Conservation (phyloP, 2,797 vertebrate genomes). For the Garrulus glandarius region DNA sequence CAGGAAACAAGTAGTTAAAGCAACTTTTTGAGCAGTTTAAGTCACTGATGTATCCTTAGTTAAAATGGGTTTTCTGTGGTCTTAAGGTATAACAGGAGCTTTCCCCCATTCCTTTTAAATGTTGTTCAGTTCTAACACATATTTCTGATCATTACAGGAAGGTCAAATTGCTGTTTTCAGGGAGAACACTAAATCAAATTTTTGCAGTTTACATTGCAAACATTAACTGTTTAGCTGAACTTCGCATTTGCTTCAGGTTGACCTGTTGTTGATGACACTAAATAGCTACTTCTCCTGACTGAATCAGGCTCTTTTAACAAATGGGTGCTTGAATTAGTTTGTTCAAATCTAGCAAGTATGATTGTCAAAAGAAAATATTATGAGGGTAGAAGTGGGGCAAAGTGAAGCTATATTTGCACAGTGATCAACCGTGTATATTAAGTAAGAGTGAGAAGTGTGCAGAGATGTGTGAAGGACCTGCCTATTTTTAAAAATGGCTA, state of each 20-base stretch:
- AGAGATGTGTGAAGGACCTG: not conserved
- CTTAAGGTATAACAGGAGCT: not conserved
- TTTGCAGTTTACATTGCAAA: not conserved
- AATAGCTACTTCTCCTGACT: not conserved
- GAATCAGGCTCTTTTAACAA: not conserved
- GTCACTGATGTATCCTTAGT: not conserved
- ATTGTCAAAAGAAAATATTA: not conserved
- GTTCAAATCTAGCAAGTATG: not conserved
- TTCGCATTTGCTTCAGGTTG: not conserved
- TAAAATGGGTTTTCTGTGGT: not conserved
- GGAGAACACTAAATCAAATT: not conserved
- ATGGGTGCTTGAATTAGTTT: not conserved
- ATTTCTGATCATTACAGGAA: not conserved
- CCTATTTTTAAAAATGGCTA: not conserved
- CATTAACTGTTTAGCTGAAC: not conserved
- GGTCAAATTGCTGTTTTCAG: not conserved
- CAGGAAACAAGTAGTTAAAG: slow-evolving; percentile 8
- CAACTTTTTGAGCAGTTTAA: not conserved
- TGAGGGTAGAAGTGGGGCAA: not conserved
- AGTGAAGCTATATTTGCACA: not conserved
- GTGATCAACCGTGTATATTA: fast-evolving
- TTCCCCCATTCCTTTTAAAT: not conserved
- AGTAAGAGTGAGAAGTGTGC: not conserved
- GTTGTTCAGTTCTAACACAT: not conserved
- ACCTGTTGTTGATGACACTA: not conserved